phyloP scores from a whole-genome alignment of 1,140 invertebrate species.

The Heliconius eleuchia region DNA sequence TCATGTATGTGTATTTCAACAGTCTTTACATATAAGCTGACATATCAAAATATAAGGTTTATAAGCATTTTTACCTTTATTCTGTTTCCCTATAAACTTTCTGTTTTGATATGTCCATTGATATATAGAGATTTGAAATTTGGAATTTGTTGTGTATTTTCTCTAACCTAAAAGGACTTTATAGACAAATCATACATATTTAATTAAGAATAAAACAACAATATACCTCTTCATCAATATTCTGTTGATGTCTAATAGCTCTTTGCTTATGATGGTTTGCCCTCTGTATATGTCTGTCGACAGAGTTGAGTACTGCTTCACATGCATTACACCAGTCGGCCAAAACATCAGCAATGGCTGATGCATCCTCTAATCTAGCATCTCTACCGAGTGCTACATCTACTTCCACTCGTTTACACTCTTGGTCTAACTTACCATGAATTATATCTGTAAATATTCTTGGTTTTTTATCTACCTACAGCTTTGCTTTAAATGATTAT shows the following conservation, averaged over 20 bases:
- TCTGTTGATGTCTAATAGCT: conserved; percentile 89
- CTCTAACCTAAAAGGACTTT: too few species aligned
- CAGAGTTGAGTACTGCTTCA: conserved; percentile 92
- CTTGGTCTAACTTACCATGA: conserved; percentile 97
- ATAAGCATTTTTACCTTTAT: too few species aligned
- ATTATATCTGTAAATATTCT: conserved; percentile 89
- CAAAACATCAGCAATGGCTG: conserved; percentile 89
- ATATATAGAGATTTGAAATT: too few species aligned
- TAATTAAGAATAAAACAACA: conserved; percentile 30
- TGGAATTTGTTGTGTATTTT: too few species aligned
- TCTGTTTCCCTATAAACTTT: too few species aligned
- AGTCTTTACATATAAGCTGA: too few species aligned
- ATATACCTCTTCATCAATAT: conserved; percentile 92
- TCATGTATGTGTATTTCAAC: too few species aligned
- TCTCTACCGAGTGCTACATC: conserved; percentile 97
- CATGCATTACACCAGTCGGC: conserved; percentile 96
- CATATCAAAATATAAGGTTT: too few species aligned
- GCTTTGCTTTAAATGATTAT: neutral
- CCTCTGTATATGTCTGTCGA: conserved; percentile 93
- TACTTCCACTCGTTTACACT: conserved; percentile 95
- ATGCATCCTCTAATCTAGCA: conserved; percentile 90
- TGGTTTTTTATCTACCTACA: neutral
- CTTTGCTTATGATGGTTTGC: conserved; percentile 93
- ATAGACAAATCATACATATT: too few species aligned
- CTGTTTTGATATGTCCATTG: too few species aligned